Conservation (phyloP, 2,113 vertebrate genomes). For the Macquaria ambigua region DNA sequence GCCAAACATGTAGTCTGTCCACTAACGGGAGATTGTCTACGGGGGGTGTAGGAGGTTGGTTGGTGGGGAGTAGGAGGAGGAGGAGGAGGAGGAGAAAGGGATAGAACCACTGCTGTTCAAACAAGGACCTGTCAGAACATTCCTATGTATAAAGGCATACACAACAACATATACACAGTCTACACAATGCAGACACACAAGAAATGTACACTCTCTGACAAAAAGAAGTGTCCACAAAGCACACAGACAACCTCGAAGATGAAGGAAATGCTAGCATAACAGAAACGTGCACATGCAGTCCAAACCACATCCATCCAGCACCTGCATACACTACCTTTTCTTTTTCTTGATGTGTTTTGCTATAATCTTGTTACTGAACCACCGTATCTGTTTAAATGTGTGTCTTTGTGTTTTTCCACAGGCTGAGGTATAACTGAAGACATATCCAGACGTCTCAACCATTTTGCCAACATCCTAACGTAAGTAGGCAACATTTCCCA, state of each 20-base stretch:
- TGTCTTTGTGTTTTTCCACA: conserved; percentile 38
- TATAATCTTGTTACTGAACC: not conserved
- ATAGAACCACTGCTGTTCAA: not conserved
- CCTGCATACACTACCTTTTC: not conserved
- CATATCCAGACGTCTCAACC: conserved; percentile 2
- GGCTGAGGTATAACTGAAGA: conserved; percentile 31
- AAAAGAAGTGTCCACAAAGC: not conserved
- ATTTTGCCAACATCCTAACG: conserved; percentile 10
- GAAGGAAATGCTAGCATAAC: not conserved
- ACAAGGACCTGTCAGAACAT: not conserved
- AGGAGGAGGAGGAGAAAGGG: not conserved
- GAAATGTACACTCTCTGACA: not conserved
- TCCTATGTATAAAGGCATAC: no score
- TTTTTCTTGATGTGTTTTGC: not conserved
- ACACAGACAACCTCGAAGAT: not conserved
- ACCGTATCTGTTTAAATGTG: not conserved
- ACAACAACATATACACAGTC: not conserved
- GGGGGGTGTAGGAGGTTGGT: no score
- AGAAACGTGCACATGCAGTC: not conserved
- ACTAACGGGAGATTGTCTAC: no score
- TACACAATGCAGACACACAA: not conserved
- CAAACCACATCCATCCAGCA: not conserved
- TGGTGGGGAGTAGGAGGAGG: no score
- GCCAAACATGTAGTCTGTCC: no score
- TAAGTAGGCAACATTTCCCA: conserved; percentile 33